Base-by-base conservation (phyloP, 2,888 invertebrate genomes). In the Trichacis sp. region DNA sequence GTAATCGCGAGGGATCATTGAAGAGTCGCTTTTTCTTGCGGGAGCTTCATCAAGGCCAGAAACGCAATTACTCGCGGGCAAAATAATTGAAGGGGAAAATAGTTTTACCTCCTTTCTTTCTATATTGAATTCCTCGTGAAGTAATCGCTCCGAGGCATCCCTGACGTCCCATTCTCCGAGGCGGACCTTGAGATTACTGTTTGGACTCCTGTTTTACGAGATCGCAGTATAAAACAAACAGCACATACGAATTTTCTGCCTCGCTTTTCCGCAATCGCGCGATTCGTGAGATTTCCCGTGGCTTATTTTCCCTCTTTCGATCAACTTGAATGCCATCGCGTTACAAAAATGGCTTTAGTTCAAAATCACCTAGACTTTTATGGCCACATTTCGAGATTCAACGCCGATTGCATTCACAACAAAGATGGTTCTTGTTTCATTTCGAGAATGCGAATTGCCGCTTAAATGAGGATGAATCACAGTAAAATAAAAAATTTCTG, bases 81-180 rank as follows among this genome's bases (percentile, higher is more conserved):
- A 45, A 8, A 45, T 6, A 45, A 45, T 12, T 14, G n/a, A 42
- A 18, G 42, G 15, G 17, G 2, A 14, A 15, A 18, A 17, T 42
- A 17, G 6, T 14, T 42, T 47, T 68, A 88, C 95, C 85, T 96
- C 95, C 81, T 96, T 96, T 51, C 95, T 87, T 77, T 95, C 95
- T 1, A 96, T 94, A 1, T 91, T 89, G 78, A 88, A 96, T 84
- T 97, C 96, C 77, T 96, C 96, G 81, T 96, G 95, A 0, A 91
- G 88, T 54, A 93, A 89, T 15, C 93, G 88, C 79, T 96, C 96
- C 11, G 92, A 91, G 14, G 92, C 90, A 52, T 93, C 94, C 0
- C 95, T 85, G 0, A 96, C 95, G 82, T 97, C 96, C 94, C 95
- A 96, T 81, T 97, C 96, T 0, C 96, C 96, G 0, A 96, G 87